Base-by-base conservation (phyloP, 2,888 invertebrate species). In the Epistrophella euchroma region DNA sequence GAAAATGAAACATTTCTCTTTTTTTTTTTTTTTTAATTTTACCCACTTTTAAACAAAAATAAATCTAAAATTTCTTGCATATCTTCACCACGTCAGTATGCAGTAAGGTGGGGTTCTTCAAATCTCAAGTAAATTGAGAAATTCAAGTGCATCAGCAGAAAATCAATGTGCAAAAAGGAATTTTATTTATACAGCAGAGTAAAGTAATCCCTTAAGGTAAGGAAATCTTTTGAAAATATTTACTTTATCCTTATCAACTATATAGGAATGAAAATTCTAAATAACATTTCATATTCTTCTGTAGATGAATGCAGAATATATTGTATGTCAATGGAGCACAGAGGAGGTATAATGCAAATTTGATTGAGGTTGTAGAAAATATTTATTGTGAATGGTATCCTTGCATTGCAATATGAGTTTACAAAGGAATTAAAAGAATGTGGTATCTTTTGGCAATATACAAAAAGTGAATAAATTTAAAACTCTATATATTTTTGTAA, bases 221-320 rank as follows among this genome's bases (percentile, higher is more conserved):
- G 28, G n/a, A 28, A 52, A 52, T 28, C n/a, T 52, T 52, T 52
- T 52, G 28, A 52, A 52, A 52, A 52, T 52, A 52, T 52, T 52
- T 52, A 52, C 50, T 28, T 28, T 52, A 25, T 52, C 52, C 52
- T 52, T 28, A 52, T 52, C 25, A 52, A 52, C 15, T n/a, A n/a
- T n/a, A n/a, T 47, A 9, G n/a, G n/a, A 28, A 25, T 52, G 15
- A 28, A 52, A 52, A 52, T 52, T 15, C 25, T 50, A n/a, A 28
- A 28, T 52, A 28, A 28, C 25, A 28, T 52, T 52, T 25, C 9
- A 25, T 50, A 25, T 22, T 52, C 15, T 4, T 28, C 15, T 28
- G 28, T 9, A 52, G 28, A 52, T 52, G 15, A 52, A 28, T 52
- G 25, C 52, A 52, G n/a, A 50, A 22, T 1, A 47, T 28, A 52